Evolutionary conservation across 1,140 invertebrate genomes (phyloP).

Genomic region (Leptinotarsa texana): DNA sequence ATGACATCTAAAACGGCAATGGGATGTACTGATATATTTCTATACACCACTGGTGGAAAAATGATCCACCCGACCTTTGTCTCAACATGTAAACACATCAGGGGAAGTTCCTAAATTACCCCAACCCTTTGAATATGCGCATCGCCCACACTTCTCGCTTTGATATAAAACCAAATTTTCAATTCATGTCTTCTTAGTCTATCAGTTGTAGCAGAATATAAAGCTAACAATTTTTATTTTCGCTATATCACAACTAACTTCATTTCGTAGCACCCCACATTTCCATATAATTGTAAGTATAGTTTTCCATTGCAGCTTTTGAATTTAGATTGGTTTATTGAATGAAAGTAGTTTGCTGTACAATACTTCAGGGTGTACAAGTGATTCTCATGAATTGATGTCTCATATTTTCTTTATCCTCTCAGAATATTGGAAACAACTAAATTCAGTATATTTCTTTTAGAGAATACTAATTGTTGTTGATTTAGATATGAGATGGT

Average conservation of each 20-base stretch:
- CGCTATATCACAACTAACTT: conserved; percentile 7
- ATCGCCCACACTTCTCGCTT: conserved; percentile 5
- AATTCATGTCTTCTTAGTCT: conserved; percentile 8
- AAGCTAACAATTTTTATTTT: not conserved
- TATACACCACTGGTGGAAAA: conserved; percentile 11
- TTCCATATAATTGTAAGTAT: conserved; percentile 13
- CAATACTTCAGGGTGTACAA: too few species aligned
- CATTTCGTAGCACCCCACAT: conserved; percentile 1
- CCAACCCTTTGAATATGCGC: conserved; percentile 21
- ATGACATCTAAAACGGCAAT: too few species aligned
- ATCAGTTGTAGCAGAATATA: not conserved
- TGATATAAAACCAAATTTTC: conserved; percentile 19
- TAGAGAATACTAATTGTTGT: too few species aligned
- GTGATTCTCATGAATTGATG: too few species aligned
- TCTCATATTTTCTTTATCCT: too few species aligned
- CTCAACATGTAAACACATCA: conserved; percentile 4
- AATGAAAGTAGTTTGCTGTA: too few species aligned
- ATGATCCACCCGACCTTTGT: not conserved
- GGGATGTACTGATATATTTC: too few species aligned
- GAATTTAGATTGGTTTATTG: too few species aligned
- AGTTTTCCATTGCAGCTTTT: not conserved
- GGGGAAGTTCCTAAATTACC: conserved; percentile 14
- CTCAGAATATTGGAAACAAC: too few species aligned
- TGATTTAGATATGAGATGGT: too few species aligned
- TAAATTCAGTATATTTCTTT: too few species aligned